Evolutionary conservation across 2,113 vertebrate species (phyloP), one percentile per base, ranked within the genome.

Genomic region (Gymnobelideus leadbeateri): DNA sequence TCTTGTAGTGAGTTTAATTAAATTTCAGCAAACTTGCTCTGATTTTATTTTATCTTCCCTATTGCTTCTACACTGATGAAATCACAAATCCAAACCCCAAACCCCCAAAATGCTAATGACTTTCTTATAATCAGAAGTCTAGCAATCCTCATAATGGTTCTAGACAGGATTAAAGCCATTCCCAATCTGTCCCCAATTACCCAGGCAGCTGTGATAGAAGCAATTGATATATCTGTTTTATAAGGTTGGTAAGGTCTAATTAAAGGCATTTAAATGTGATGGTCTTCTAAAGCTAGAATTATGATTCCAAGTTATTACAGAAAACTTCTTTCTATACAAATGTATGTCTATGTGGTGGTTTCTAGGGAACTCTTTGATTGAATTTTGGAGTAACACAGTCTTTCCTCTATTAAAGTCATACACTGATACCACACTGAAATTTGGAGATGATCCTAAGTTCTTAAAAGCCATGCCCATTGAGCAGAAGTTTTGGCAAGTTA

Each of bases 251-350:
- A 43, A 43, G n/a, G 19, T 84, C 68, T 84, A 84, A n/a, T 68
- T 68, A 68, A 68, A 68, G 61, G 61, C 61, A 37, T 37, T 84
- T 43, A 84, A 43, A 84, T 43, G 19, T 84, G 68, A 77, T 14
- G n/a, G 21, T 84, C n/a, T 84, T 84, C 68, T 84, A 84, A 84
- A 84, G 68, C 68, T 84, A 84, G 37, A 84, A 84, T 84, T 84
- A 84, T 43, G 68, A 84, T 84, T 84, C 68, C 19, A 43, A 84
- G 68, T 84, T 43, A 43, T 84, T 84, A 84, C 37, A 43, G 68
- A 84, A 43, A 43, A 84, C 68, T n/a, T 23, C n/a, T 43, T 84
- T 84, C 19, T 84, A 84, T 84, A n/a, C n/a, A 84, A 84, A 43
- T 84, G 68, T 77, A 77, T n/a, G 19, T 43, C 68, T 77, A 77